Evolutionary conservation across 2,113 vertebrate species (phyloP).

Genomic region (Tragelaphus buxtoni): DNA sequence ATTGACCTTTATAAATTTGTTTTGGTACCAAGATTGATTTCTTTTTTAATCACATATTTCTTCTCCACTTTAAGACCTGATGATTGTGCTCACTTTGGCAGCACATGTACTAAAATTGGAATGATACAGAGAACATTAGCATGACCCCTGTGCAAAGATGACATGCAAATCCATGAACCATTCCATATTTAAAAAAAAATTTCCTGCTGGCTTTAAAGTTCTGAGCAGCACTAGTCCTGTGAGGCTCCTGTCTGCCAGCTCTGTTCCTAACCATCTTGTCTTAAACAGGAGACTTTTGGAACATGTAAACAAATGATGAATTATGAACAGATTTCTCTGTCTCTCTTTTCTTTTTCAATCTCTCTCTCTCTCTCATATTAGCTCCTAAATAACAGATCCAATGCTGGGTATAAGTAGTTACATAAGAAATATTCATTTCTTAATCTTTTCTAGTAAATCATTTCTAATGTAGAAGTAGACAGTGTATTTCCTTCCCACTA

Average conservation of each 20-base stretch:
- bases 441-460: not conserved
- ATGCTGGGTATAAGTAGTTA: too few relatives aligned
- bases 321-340: too few relatives aligned
- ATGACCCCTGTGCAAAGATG: not conserved
- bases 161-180: not conserved
- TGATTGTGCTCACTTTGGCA: not conserved
- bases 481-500: not conserved
- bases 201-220: not conserved
- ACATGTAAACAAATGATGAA: too few relatives aligned
- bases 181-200: not conserved
- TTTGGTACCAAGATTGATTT: not conserved
- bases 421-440: too few relatives aligned
- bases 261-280: not conserved
- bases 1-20: not conserved
- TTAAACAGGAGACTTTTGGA: not conserved
- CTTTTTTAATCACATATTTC: not conserved
- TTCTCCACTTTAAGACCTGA: not conserved
- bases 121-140: not conserved
- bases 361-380: too few relatives aligned
- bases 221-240: not conserved
- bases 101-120: not conserved
- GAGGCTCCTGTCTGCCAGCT: not conserved
- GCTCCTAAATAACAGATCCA: too few relatives aligned
- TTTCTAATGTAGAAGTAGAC: not conserved
- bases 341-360: too few relatives aligned